Evolutionary conservation across 2,113 vertebrate genomes (phyloP), one percentile per base, ranked within the genome.

Genomic region (Paedocypris sp.): DNA sequence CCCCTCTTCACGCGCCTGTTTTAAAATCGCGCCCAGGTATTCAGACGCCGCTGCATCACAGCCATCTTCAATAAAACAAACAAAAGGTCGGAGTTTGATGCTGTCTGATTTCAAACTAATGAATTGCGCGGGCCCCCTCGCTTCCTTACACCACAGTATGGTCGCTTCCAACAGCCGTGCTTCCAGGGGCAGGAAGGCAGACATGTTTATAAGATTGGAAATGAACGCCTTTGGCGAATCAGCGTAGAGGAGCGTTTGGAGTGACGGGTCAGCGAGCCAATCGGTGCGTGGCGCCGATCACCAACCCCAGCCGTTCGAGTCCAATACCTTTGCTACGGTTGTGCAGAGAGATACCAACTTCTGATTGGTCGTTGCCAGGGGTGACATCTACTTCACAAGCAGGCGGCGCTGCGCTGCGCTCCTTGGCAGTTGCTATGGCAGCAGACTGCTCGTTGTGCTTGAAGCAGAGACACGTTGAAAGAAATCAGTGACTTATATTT

Each of bases 341-440:
- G 67, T 70, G 61, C 78, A 73, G 73, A 77, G 74, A 75, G 74
- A 80, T 72, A 72, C 76, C 62, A 85, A 86, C 86, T 86, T 86
- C 77, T 83, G 81, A 86, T 88, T 86, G 86, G 86, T 33, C 82
- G 82, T 84, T 82, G 83, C 83, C 41, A 77, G 67, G 79, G 83
- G 83, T 83, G 86, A 88, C 83, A 83, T 75, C 75, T 65, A 69
- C 60, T 78, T 80, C 77, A 81, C 79, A 71, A 73, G 79, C 82
- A 80, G 83, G 83, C 80, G 82, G 80, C 78, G 80, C 79, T 83
- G 80, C 78, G 77, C 78, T 0, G 80, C 62, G 76, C 82, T 83
- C 76, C 75, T 81, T 78, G 77, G 79, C 80, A 84, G 86, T 88
- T 88, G 86, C 86, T 82, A 88, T 88, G 83, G 86, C 73, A 88